These are phyloP conservation scores for Xenus cinereus DNA, from an alignment of 2,113 vertebrate species.

Conservation along the genomic window DNA sequence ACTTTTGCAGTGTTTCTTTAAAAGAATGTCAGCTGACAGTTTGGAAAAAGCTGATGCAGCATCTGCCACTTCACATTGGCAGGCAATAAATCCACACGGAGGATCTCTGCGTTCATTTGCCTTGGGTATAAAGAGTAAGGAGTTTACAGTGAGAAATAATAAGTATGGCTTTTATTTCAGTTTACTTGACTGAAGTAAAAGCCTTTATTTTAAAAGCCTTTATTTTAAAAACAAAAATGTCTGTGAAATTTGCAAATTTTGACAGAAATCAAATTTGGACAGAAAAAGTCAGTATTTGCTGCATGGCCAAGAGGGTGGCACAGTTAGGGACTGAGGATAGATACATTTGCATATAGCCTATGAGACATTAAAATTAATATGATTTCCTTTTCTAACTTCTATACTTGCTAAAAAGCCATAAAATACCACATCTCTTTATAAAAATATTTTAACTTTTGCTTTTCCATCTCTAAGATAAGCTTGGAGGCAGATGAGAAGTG, in stretches of 20 bases:
- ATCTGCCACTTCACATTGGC: background rate
- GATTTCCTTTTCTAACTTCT: background rate
- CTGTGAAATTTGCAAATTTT: background rate
- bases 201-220: background rate
- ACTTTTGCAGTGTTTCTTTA: background rate
- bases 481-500: background rate
- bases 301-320: background rate
- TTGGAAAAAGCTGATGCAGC: background rate
- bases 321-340: background rate
- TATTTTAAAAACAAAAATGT: background rate
- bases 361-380: background rate
- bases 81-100: background rate
- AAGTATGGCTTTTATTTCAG: background rate
- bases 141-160: background rate
- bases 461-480: background rate
- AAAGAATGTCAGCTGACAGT: background rate
- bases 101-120: background rate
- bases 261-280: background rate
- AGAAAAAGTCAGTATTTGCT: background rate
- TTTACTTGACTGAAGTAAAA: background rate
- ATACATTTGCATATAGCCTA: background rate
- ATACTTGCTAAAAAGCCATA: background rate
- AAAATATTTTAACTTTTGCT: background rate
- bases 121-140: background rate
- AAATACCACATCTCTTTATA: background rate